Percentiles rank a stretch among this genome's conserved stretches.
Evolutionary conservation across 1,140 invertebrate genomes (phyloP).

Genomic region (Venturia canescens): DNA sequence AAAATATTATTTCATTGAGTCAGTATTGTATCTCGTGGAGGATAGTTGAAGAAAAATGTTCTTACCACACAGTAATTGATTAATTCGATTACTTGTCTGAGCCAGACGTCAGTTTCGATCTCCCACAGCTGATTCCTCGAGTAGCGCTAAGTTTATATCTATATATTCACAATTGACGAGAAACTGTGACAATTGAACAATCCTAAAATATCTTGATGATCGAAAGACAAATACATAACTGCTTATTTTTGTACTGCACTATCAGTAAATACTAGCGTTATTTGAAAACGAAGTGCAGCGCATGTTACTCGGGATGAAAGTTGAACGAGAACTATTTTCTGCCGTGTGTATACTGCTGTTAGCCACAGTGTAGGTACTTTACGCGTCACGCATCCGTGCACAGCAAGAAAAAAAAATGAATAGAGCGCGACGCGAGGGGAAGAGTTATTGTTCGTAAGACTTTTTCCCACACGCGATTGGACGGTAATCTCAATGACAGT

Average conservation of each 20-base stretch:
- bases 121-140: constrained; percentile 15
- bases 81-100: constrained; percentile 29
- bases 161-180: background rate
- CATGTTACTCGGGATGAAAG: background rate
- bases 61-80: constrained; percentile 22
- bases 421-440: background rate
- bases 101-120: constrained; percentile 42
- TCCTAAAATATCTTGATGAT: background rate
- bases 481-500: background rate
- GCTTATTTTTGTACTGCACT: background rate
- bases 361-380: background rate
- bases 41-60: background rate
- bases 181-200: background rate
- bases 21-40: background rate
- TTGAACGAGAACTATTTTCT: constrained; percentile 6
- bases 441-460: constrained; percentile 1
- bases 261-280: background rate
- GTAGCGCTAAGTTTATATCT: background rate
- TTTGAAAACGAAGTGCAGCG: background rate
- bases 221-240: background rate
- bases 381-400: constrained; percentile 12
- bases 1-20: background rate
- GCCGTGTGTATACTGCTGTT: too few species aligned
- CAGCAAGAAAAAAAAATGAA: background rate
- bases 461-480: constrained; percentile 2